Percentiles rank a stretch among this genome's conserved stretches.
These are phyloP conservation scores for Homarus gammarus DNA, from an alignment of 2,888 invertebrate species.

Conservation along the genomic window DNA sequence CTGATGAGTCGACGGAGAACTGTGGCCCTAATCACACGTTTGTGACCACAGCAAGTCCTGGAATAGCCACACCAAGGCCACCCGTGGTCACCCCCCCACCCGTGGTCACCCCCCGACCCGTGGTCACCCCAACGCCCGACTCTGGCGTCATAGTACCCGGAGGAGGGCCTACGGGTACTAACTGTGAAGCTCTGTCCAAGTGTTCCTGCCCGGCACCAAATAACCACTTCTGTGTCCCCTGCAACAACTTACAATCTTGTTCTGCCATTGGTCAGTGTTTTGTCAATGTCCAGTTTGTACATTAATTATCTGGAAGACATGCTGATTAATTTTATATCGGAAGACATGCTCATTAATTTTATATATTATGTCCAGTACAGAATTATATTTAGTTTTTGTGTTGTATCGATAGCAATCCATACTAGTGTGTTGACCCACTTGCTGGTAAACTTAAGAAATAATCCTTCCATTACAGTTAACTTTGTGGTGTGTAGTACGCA, in stretches of 20 bases:
- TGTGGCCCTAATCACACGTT: conserved; percentile 33
- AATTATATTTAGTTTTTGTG: no score
- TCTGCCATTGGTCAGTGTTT: conserved; percentile 7
- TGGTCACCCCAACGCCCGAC: neutral
- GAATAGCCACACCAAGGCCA: neutral
- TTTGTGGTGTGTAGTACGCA: conserved; percentile 9
- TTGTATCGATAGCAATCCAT: no score
- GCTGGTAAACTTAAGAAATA: no score
- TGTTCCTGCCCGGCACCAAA: conserved; percentile 38
- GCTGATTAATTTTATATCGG: no score
- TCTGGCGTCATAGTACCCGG: neutral
- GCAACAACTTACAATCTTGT: conserved; percentile 8
- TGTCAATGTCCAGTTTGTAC: no score
- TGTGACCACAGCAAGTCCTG: conserved; percentile 5
- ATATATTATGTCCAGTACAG: no score
- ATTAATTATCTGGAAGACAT: no score
- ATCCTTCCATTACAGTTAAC: neutral
- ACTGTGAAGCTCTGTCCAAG: neutral
- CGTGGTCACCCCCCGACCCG: neutral
- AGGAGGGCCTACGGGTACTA: neutral
- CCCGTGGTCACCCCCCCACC: neutral
- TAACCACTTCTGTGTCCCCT: conserved; percentile 49
- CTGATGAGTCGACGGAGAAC: conserved; percentile 28
- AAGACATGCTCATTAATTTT: no score
- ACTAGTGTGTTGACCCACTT: no score